phyloP scores from a whole-genome alignment of 1,140 invertebrate species.

The Pygmarrhopalites habei region DNA sequence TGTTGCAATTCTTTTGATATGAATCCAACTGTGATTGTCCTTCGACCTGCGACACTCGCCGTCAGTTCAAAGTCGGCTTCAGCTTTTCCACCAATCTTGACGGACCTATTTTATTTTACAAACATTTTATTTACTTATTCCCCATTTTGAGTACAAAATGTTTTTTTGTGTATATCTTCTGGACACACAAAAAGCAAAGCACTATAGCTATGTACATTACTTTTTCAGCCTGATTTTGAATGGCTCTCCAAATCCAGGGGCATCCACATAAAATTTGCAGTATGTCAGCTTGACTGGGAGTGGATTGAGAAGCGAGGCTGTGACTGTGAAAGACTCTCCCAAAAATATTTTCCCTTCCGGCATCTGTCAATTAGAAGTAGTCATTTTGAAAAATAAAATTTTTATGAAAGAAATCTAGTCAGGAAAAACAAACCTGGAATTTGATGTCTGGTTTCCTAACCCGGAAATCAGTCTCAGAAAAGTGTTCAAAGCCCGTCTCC shows the following conservation, averaged over 20 bases:
- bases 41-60: constrained; percentile 61
- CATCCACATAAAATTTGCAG: constrained; percentile 69
- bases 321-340: constrained; percentile 56
- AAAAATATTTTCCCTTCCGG: constrained; percentile 55
- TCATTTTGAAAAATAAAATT: constrained; percentile 7
- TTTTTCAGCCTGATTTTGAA: constrained; percentile 63
- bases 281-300: constrained; percentile 65
- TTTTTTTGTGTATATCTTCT: too few relatives aligned
- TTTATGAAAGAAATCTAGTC: constrained; percentile 1
- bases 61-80: constrained; percentile 61
- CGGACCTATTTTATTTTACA: constrained; percentile 41
- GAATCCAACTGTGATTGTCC: constrained; percentile 72
- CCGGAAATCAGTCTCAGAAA: constrained; percentile 79
- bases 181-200: too few relatives aligned
- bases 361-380: too few relatives aligned
- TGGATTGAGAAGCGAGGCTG: constrained; percentile 69
- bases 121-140: constrained; percentile 49
- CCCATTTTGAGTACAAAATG: too few relatives aligned
- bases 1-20: constrained; percentile 69
- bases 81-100: constrained; percentile 57
- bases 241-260: constrained; percentile 63
- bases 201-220: too few relatives aligned
- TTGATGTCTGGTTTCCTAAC: constrained; percentile 81
- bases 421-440: constrained; percentile 64
- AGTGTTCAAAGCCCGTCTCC: constrained; percentile 78